phyloP scores from a whole-genome alignment of 2,113 vertebrate species.

The Sula dactylatra region DNA sequence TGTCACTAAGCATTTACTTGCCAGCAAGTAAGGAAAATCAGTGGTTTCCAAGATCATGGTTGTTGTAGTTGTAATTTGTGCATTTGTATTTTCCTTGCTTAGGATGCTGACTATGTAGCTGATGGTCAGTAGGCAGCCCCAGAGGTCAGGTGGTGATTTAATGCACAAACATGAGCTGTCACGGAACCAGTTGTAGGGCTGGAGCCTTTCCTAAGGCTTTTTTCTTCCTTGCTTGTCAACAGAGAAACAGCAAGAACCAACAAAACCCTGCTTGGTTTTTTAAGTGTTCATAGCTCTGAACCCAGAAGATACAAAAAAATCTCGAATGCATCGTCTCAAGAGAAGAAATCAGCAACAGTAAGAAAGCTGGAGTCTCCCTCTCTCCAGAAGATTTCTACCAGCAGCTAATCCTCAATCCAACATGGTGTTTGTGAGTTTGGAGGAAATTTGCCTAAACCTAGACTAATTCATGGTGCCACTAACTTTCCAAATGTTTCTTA shows the following conservation, averaged over 20 bases:
- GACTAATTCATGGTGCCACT: neutral
- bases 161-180: neutral
- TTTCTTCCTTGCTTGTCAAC: neutral
- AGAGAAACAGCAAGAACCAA: neutral
- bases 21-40: neutral
- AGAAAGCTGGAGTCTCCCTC: neutral
- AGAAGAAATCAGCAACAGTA: neutral
- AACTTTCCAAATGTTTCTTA: neutral
- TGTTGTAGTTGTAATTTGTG: neutral
- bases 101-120: neutral
- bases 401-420: neutral
- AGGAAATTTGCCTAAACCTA: constrained; percentile 13
- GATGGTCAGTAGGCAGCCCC: neutral
- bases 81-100: neutral
- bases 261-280: neutral
- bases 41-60: neutral
- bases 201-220: neutral
- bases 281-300: neutral
- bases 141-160: neutral
- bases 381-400: neutral
- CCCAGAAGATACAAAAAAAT: neutral
- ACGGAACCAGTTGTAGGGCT: neutral
- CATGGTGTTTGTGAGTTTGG: neutral
- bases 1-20: neutral
- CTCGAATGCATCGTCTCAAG: neutral